Evolutionary conservation across 1,140 invertebrate genomes (phyloP).

Genomic region (honey bee (Apis mellifera)): Amel_HAv3.1 CM009937.2:8304001-8304500

Average conservation of each 20-base stretch:
- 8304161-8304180: not conserved
- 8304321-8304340: conserved; percentile 22
- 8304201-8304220: conserved; percentile 22
- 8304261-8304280: conserved; percentile 62
- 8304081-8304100: conserved; percentile 41
- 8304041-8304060: conserved; percentile 8
- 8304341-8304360: not conserved
- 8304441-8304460: not conserved
- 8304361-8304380: not conserved
- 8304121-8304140: conserved; percentile 14
- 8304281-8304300: conserved; percentile 52
- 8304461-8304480: conserved; percentile 57
- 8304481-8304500: conserved; percentile 38
- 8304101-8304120: conserved; percentile 45
- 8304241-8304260: conserved; percentile 51
- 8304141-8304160: not conserved
- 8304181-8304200: not conserved
- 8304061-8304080: conserved; percentile 38
- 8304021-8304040: not conserved
- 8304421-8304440: conserved; percentile 14
- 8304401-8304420: not conserved
- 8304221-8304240: conserved; percentile 52
- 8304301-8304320: conserved; percentile 57
- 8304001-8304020: too few species aligned
- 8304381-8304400: not conserved